Base-by-base conservation (phyloP, 2,113 vertebrate genomes). In the Diphyllodes magnificus region DNA sequence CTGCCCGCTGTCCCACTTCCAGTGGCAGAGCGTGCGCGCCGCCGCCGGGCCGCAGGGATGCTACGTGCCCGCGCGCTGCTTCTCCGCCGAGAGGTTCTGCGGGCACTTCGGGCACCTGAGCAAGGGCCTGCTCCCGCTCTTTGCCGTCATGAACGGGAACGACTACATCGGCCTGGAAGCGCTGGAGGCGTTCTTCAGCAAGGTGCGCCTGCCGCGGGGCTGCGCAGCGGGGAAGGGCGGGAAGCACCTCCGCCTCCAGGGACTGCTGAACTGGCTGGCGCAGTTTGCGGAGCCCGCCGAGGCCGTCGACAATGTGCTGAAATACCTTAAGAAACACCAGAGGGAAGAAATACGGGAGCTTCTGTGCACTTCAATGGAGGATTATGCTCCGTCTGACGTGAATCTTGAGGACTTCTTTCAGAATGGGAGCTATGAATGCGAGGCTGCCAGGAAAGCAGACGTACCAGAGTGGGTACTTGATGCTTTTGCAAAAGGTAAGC, bases 121-220 rank as follows among this genome's bases (percentile, higher is more conserved):
- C 77, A 97, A 63, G 20, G 95, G 97, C 12, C 96, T 99, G 42
- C 97, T 99, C 0, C 99, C 99, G 11, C 97, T 99, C 11, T 99
- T 99, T 13, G 99, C 99, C 3, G 99, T 98, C 63, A 68, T 99
- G 4, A 95, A 37, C 39, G 99, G 99, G 7, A 99, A 99, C 56
- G 99, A 99, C 95, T 98, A 99, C 12, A 15, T 94, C 2, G 92
- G 93, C 8, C 94, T 97, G 51, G 97, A 97, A 5, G 96, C 97
- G 22, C 66, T 98, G 2, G 98, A 99, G 31, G 92, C 24, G 0
- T 97, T 99, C 51, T 92, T 99, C 59, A 86, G 91, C 88, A 84
- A 94, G 65, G 93, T 98, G 54, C 86, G 70, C 9, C 71, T 93
- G 40, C 90, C 94, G 3, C 2, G 56, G 39, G 90, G 95, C 60